These are phyloP conservation scores for Hipposideros armiger DNA, from an alignment of 2,113 vertebrate genomes.

Conservation along the genomic window DNA sequence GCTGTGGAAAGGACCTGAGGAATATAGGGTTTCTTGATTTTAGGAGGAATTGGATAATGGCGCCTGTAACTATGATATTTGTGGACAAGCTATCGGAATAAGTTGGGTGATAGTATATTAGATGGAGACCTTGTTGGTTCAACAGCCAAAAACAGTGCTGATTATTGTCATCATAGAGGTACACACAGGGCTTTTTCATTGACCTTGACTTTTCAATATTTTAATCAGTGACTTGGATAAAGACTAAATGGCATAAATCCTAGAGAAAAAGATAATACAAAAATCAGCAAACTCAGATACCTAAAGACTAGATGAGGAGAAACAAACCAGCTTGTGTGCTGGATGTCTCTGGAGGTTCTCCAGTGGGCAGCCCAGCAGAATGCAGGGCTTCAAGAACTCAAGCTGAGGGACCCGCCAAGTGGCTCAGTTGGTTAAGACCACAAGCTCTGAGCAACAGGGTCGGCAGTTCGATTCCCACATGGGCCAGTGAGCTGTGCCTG, in stretches of 20 bases:
- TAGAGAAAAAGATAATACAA: slow-evolving; percentile 8
- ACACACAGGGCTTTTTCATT: background rate
- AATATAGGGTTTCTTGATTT: background rate
- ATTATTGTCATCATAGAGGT: background rate
- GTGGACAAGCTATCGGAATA: background rate
- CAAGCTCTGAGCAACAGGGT: no score
- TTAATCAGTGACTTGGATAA: slow-evolving; percentile 23
- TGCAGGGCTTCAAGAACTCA: background rate
- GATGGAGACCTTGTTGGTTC: background rate
- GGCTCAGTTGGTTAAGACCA: no score
- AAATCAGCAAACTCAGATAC: background rate
- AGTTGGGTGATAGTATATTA: background rate
- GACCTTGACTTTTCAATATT: slow-evolving; percentile 11
- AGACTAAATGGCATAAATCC: background rate
- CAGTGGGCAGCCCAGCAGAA: background rate
- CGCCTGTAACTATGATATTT: background rate
- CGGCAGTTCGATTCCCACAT: no score
- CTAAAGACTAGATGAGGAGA: background rate
- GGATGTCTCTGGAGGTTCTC: background rate
- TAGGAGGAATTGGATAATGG: background rate
- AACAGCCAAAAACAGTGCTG: background rate
- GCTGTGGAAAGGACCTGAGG: background rate
- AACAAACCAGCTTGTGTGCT: background rate
- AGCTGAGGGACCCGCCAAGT: no score
- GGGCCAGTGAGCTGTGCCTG: no score